Evolutionary conservation across 2,888 invertebrate genomes (phyloP).

Genomic region (Conops quadrifasciatus): DNA sequence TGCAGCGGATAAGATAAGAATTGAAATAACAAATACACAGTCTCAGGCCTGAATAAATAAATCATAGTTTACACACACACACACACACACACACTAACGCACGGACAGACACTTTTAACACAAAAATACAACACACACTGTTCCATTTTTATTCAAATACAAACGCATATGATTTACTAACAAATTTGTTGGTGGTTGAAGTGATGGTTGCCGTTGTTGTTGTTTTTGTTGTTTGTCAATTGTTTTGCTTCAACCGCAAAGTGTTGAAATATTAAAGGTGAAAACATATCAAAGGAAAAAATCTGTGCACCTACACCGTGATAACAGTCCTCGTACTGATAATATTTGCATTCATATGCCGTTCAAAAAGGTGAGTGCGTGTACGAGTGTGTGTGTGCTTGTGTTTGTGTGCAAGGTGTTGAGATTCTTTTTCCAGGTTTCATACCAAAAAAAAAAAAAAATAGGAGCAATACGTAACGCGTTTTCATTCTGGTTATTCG

Average conservation of each 20-base stretch:
- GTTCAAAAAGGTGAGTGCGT: not conserved
- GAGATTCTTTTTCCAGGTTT: conserved; percentile 7
- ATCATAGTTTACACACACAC: conserved; percentile 35
- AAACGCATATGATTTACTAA: conserved; percentile 3
- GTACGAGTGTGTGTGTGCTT: not conserved
- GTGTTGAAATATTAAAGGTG: not conserved
- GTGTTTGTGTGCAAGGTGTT: conserved; percentile 10
- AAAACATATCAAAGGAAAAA: conserved; percentile 9
- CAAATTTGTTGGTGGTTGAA: not conserved
- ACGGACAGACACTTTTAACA: conserved; percentile 40
- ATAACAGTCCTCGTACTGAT: not conserved
- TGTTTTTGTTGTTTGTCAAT: not conserved
- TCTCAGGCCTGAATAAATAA: conserved; percentile 13
- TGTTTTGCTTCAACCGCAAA: conserved; percentile 9
- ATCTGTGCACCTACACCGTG: conserved; percentile 4
- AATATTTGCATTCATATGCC: conserved; percentile 1
- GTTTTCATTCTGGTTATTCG: conserved; percentile 45
- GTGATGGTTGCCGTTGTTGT: no score
- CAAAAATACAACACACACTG: not conserved
- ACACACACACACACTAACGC: conserved; percentile 13
- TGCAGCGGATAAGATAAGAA: conserved; percentile 59
- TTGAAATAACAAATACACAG: conserved; percentile 39
- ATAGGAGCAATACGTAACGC: conserved; percentile 52
- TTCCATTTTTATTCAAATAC: conserved; percentile 6
- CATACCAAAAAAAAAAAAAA: not conserved